phyloP scores from a whole-genome alignment of 1,140 invertebrate genomes.

The Platyscapa corneri region DNA sequence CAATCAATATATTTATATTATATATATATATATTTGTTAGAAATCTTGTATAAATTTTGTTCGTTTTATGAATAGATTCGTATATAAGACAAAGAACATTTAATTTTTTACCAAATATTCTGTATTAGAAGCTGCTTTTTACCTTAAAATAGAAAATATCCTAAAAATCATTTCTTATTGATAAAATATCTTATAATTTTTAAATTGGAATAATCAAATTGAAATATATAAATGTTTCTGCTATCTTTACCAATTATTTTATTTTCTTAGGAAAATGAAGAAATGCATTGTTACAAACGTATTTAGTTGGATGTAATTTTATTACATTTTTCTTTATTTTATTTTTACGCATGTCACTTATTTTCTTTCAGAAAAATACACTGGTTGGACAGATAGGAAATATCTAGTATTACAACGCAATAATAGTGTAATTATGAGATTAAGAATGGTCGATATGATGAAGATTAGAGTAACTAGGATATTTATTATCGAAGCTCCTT shows the following conservation, averaged over 20 bases:
- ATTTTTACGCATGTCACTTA: neutral
- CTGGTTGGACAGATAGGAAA: conserved; percentile 10
- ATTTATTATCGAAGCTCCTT: conserved; percentile 44
- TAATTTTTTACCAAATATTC: conserved; percentile 39
- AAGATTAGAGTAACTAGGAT: conserved; percentile 40
- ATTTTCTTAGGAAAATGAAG: neutral
- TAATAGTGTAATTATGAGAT: conserved; percentile 38
- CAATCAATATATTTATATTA: conserved; percentile 30
- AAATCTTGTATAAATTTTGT: conserved; percentile 42
- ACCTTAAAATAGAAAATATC: conserved; percentile 18
- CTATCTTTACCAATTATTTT: neutral
- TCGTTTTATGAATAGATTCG: conserved; percentile 11
- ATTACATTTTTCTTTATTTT: neutral
- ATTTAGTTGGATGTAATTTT: neutral
- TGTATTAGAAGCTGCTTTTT: conserved; percentile 35
- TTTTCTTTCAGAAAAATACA: conserved; percentile 11
- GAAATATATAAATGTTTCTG: conserved; percentile 34
- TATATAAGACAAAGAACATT: conserved; percentile 39
- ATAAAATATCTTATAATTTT: conserved; percentile 20
- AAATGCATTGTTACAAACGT: neutral
- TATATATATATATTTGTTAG: conserved; percentile 3
- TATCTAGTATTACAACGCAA: conserved; percentile 28
- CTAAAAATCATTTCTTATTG: conserved; percentile 20
- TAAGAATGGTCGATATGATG: conserved; percentile 47
- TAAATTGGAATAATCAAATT: neutral